These are phyloP conservation scores for Chaetogeoica ovagalla DNA, from an alignment of 2,888 invertebrate genomes.

Conservation along the genomic window DNA sequence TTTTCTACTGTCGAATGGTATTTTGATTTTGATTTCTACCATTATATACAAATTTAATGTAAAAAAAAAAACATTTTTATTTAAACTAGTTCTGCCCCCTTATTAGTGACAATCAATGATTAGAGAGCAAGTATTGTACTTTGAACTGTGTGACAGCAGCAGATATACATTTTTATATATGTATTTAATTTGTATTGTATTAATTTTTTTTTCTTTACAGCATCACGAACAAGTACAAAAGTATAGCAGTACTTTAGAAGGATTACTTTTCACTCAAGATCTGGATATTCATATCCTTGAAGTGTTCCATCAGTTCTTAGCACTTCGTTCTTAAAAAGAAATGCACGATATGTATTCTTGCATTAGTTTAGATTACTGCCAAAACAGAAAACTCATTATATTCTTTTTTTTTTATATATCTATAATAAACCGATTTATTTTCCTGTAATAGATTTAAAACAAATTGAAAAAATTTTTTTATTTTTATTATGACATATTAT, in stretches of 20 bases:
- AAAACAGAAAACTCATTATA: neutral
- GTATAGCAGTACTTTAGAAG: slow-evolving; percentile 93
- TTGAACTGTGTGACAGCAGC: no score
- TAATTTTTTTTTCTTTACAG: slow-evolving; percentile 64
- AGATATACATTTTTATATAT: no score
- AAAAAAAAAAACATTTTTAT: no score
- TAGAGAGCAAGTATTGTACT: no score
- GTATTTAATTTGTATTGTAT: slow-evolving; percentile 44
- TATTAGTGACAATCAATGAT: no score
- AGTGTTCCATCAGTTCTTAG: slow-evolving; percentile 96
- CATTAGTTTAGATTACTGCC: neutral
- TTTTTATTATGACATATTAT: neutral
- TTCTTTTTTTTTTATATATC: neutral
- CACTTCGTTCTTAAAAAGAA: slow-evolving; percentile 62
- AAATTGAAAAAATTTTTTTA: slow-evolving; percentile 2
- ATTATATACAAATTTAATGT: no score
- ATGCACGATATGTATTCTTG: neutral
- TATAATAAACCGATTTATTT: no score
- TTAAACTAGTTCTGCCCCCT: no score
- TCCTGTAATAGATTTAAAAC: no score
- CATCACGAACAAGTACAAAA: slow-evolving; percentile 97
- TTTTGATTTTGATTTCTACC: no score
- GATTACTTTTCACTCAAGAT: slow-evolving; percentile 93
- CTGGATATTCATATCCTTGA: slow-evolving; percentile 93
- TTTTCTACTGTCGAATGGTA: no score